phyloP scores from a whole-genome alignment of 1,140 invertebrate genomes.

The Epicauta chinensis region DNA sequence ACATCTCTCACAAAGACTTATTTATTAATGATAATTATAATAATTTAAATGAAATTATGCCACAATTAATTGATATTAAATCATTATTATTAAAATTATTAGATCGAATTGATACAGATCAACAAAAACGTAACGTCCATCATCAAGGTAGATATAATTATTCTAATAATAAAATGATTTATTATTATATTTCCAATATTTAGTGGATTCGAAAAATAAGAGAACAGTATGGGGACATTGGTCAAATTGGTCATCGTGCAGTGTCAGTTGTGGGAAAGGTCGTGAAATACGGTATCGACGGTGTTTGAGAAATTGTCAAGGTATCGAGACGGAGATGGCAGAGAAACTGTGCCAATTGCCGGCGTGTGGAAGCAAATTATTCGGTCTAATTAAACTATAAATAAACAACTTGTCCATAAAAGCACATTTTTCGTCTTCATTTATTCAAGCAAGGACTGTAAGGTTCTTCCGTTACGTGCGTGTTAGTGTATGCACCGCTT shows the following conservation, averaged over 20 bases:
- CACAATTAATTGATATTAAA: too few relatives aligned
- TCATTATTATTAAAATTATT: too few relatives aligned
- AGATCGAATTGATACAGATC: too few relatives aligned
- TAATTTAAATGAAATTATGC: too few relatives aligned
- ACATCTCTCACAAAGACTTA: constrained; percentile 9
- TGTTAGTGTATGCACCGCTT: neutral
- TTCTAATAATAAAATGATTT: too few relatives aligned
- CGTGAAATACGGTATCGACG: constrained; percentile 51
- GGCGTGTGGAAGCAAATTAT: constrained; percentile 40
- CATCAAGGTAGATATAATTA: too few relatives aligned
- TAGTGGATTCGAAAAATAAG: too few relatives aligned
- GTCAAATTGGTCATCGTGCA: constrained; percentile 54
- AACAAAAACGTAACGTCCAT: too few relatives aligned
- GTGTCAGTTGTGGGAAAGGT: constrained; percentile 54
- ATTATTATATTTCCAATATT: too few relatives aligned
- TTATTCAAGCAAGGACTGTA: too few relatives aligned
- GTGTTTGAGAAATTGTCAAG: constrained; percentile 41
- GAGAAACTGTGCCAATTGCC: constrained; percentile 46
- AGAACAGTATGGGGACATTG: constrained; percentile 46
- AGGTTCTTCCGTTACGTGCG: too few relatives aligned
- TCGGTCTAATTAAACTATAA: constrained; percentile 30
- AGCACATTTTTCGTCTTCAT: too few relatives aligned
- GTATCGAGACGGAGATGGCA: constrained; percentile 46
- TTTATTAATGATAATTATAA: neutral
- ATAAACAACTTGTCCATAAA: neutral